Base-by-base conservation (phyloP, 2,888 invertebrate species). In the Molorchus minor region DNA sequence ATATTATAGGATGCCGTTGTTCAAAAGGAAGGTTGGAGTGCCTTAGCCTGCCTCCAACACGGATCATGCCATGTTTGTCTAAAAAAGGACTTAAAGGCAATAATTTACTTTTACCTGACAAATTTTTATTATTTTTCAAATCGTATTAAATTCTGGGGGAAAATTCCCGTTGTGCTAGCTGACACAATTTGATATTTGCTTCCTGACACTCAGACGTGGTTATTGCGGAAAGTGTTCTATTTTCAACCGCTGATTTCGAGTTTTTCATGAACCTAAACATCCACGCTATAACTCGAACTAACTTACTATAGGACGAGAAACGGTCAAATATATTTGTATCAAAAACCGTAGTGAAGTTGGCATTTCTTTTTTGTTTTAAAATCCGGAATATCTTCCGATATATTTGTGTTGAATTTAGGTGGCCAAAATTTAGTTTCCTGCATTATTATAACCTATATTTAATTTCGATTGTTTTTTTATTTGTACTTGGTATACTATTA, bases 1-100 rank as follows among this genome's bases (percentile, higher is more conserved):
- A 8, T 17, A 64, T 45, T 8, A 62, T 56, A n/a, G 59, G 59
- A 56, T n/a, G n/a, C n/a, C n/a, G n/a, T n/a, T n/a, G n/a, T n/a
- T n/a, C n/a, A n/a, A n/a, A n/a, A n/a, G n/a, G n/a, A n/a, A n/a
- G n/a, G n/a, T n/a, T n/a, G n/a, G n/a, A 46, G 21, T 62, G 49
- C 30, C 25, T 20, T 36, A 66, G 33, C 12, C 66, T 19, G 10
- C 59, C 64, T 2, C 61, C 66, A 1, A 65, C 57, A 8, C 56
- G 52, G 1, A 62, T 25, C n/a, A 64, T n/a, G 5, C 44, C 44
- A 25, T 45, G n/a, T 15, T 53, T 15, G 40, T 54, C 61, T 29
- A 63, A 40, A 33, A 60, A 53, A n/a, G 56, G 62, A 29, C 47
- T 45, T 8, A 62, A 25, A 33, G 17, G 0, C 4, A 21, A 2